Percentiles rank a stretch among this genome's conserved stretches.
phyloP scores from a whole-genome alignment of 2,888 invertebrate genomes.

The Polyommatus iphigenia region DNA sequence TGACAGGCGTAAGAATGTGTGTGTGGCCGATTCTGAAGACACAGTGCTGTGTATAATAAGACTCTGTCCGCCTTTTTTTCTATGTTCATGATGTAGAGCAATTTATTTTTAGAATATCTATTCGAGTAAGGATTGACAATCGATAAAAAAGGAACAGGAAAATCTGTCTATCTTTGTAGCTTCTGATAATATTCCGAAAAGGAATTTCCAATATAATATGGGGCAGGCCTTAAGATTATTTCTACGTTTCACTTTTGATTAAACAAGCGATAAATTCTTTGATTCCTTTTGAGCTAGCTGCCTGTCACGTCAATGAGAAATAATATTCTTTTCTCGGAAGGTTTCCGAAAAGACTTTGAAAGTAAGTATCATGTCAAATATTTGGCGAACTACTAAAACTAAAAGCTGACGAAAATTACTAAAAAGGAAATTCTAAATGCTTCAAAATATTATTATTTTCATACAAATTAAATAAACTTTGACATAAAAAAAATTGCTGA shows the following conservation, averaged over 20 bases:
- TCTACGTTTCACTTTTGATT: conserved; percentile 15
- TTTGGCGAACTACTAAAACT: background rate
- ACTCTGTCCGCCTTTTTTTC: too few species aligned
- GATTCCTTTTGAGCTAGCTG: background rate
- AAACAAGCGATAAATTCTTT: conserved; percentile 19
- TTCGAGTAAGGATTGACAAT: background rate
- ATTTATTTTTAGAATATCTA: background rate
- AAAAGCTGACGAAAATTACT: background rate
- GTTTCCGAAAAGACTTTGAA: background rate
- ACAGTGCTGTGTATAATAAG: too few species aligned
- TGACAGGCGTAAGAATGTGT: too few species aligned
- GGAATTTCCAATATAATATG: conserved; percentile 16
- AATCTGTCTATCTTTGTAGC: background rate
- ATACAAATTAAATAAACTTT: too few species aligned
- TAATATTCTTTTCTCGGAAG: background rate
- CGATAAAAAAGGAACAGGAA: background rate
- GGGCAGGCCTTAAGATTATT: background rate
- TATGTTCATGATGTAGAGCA: too few species aligned
- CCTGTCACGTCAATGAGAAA: background rate
- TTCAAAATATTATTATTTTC: too few species aligned
- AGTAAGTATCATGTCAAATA: background rate
- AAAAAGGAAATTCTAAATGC: too few species aligned
- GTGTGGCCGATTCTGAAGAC: too few species aligned
- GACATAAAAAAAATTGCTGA: too few species aligned
- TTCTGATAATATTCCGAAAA: conserved; percentile 4